Evolutionary conservation across 2,113 vertebrate genomes (phyloP), one percentile per base, ranked within the genome.

Genomic region (Todiramphus saurophagus): DNA sequence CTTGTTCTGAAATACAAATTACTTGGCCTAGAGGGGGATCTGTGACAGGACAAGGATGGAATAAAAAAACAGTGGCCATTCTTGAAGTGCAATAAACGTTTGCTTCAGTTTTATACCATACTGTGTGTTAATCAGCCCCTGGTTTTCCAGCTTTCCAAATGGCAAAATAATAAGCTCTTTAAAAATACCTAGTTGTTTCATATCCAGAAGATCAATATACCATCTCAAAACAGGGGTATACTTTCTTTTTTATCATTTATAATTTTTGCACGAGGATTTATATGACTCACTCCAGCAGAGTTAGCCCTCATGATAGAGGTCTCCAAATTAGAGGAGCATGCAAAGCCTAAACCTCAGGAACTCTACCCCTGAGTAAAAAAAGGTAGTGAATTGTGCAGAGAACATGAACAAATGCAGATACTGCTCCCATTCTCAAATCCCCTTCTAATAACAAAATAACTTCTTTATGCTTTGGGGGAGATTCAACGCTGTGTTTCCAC

Each of bases 1-100:
- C 63, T 85, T 80, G 23, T 70, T 91, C 84, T 92, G 90, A 93
- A 96, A 93, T 58, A 60, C 76, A 75, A 83, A 88, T 37, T 70
- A 53, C 30, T 75, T 79, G 33, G 56, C 30, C 82, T 84, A 35
- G 77, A 33, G 77, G 76, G 85, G 72, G 13, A 39, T 30, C 24
- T 35, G 35, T 21, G 67, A 63, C 30, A 78, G 48, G 37, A 74
- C 0, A 0, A 83, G 30, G 68, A 86, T 28, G 39, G 72, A 90
- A 83, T 55, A 16, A 60, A 51, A 51, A 92, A 77, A 5, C 1
- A 67, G 41, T 7, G 41, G 50, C 60, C 15, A 30, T 30, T 75
- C 53, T 69, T 18, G 25, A 0, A 73, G 25, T 5, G 59, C 63
- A 62, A 11, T 4, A 3, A 17, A 15, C 59, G 64, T 24, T 79